A percentile compares a stretch with the other conserved stretches of the same genome.
phyloP scores from a whole-genome alignment of 2,888 invertebrate species.

The Dysmachus trigonus region DNA sequence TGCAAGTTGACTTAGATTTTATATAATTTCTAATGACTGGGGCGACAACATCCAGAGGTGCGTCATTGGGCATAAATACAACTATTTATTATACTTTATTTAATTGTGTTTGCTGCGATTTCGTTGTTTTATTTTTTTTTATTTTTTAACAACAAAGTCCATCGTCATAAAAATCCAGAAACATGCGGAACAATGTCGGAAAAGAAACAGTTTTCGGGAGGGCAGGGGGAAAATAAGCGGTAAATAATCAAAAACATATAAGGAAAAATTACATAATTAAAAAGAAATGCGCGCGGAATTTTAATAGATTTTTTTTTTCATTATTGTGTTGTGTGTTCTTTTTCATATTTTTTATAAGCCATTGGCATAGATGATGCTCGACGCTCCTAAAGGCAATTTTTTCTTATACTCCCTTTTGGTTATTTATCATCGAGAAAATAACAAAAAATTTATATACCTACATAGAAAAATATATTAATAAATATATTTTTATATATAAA shows the following conservation, averaged over 20 bases:
- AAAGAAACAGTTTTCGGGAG: background rate
- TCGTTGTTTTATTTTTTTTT: background rate
- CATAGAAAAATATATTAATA: background rate
- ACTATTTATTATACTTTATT: too few species aligned
- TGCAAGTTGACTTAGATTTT: background rate
- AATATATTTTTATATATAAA: background rate
- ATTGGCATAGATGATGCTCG: too few species aligned
- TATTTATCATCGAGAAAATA: background rate
- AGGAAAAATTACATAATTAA: constrained; percentile 21
- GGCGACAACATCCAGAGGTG: background rate
- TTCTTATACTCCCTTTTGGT: background rate
- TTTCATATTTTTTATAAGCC: too few species aligned
- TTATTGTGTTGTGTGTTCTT: too few species aligned
- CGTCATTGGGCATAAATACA: background rate
- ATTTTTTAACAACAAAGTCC: too few species aligned
- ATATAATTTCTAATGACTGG: background rate
- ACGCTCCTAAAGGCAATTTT: too few species aligned
- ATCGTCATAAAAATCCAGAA: background rate
- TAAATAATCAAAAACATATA: background rate
- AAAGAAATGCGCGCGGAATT: constrained; percentile 12
- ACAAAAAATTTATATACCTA: background rate
- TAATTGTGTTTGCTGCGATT: too few species aligned
- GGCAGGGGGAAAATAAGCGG: background rate
- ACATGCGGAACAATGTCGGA: background rate
- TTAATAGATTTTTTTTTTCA: constrained; percentile 21